phyloP scores from a whole-genome alignment of 1,140 invertebrate genomes.

The Gonioctena quinquepunctata region DNA sequence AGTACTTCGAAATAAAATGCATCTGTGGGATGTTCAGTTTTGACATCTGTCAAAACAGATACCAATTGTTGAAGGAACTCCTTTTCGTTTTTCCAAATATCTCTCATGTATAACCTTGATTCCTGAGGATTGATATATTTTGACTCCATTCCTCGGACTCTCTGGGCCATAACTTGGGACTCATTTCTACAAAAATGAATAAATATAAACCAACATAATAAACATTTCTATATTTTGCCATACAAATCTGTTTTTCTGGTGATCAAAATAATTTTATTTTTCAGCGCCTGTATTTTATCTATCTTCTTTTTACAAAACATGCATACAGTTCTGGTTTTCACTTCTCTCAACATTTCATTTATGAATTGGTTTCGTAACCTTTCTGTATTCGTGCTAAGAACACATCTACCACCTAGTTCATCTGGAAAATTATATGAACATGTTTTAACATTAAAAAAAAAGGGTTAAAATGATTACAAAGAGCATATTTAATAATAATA shows the following conservation, averaged over 20 bases:
- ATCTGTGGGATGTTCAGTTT: slow-evolving; percentile 74
- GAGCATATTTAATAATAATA: no score
- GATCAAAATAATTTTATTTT: slow-evolving; percentile 64
- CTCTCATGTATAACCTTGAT: slow-evolving; percentile 67
- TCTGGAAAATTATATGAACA: slow-evolving; percentile 18
- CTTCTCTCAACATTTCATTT: slow-evolving; percentile 61
- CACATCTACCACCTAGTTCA: slow-evolving; percentile 16
- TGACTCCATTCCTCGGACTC: slow-evolving; percentile 24
- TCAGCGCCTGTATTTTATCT: slow-evolving; percentile 64
- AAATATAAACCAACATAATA: not conserved
- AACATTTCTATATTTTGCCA: slow-evolving; percentile 3
- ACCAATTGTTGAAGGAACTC: slow-evolving; percentile 72
- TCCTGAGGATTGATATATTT: slow-evolving; percentile 48
- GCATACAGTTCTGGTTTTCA: slow-evolving; percentile 64
- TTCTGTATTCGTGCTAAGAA: slow-evolving; percentile 66
- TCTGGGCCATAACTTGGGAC: not conserved
- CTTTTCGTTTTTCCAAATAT: slow-evolving; percentile 78
- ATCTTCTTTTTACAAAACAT: slow-evolving; percentile 65
- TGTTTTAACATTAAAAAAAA: no score
- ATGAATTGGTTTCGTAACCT: slow-evolving; percentile 65
- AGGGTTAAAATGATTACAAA: no score
- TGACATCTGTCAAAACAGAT: slow-evolving; percentile 68
- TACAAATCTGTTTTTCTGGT: slow-evolving; percentile 46
- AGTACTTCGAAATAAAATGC: slow-evolving; percentile 84
- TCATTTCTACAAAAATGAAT: not conserved